Evolutionary conservation across 2,113 vertebrate species (phyloP).

Genomic region (Labeo catla): DNA sequence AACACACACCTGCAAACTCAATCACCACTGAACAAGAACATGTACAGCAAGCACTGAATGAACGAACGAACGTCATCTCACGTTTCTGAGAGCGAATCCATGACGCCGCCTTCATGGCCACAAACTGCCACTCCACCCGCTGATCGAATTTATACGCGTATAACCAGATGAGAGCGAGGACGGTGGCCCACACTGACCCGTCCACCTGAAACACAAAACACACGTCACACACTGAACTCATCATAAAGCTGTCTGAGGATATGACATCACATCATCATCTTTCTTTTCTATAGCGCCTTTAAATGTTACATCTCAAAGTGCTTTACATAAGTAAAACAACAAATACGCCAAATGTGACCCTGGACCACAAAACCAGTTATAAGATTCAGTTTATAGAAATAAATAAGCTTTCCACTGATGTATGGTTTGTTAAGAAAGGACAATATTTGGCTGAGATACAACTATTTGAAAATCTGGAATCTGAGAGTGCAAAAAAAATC

Average conservation of each 20-base stretch:
- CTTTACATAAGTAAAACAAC: not conserved
- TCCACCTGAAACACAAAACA: slow-evolving; percentile 61
- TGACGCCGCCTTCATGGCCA: slow-evolving; percentile 74
- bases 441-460: no score
- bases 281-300: no score
- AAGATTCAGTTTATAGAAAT: no score
- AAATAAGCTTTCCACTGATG: no score
- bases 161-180: slow-evolving; percentile 70
- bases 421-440: no score
- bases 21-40: not conserved
- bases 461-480: no score
- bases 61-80: slow-evolving; percentile 51
- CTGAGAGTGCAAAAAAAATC: no score
- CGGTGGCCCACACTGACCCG: no score
- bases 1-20: not conserved
- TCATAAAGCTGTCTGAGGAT: no score
- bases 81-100: slow-evolving; percentile 72
- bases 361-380: no score
- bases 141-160: slow-evolving; percentile 64
- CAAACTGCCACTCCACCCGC: slow-evolving; percentile 61
- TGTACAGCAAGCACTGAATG: not conserved
- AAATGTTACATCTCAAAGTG: no score
- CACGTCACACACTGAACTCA: slow-evolving; percentile 3
- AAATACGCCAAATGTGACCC: no score
- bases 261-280: slow-evolving; percentile 23